Conservation (phyloP, 2,113 vertebrate species). For the Todiramphus saurophagus region DNA sequence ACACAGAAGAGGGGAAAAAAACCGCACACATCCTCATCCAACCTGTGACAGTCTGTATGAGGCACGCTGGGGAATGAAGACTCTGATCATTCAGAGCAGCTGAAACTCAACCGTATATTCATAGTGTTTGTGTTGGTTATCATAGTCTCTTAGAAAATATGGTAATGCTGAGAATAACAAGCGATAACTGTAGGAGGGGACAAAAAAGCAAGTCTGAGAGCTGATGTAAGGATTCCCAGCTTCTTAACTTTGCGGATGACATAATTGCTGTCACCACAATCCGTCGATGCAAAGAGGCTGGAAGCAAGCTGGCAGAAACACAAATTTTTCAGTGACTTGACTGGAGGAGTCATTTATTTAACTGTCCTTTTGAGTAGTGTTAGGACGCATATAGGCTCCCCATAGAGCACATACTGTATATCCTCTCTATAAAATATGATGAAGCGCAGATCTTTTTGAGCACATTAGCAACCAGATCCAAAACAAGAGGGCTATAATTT, state of each 20-base stretch:
- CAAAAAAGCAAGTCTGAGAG: slow-evolving; percentile 45
- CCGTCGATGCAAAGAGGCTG: slow-evolving; percentile 6
- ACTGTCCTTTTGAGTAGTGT: slow-evolving; percentile 50
- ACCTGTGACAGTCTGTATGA: not conserved
- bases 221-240: slow-evolving; percentile 43
- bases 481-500: slow-evolving; percentile 59
- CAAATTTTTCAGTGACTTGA: slow-evolving; percentile 48
- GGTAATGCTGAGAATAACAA: slow-evolving; percentile 39
- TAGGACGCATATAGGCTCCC: slow-evolving; percentile 9
- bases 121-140: slow-evolving; percentile 28
- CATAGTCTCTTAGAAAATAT: not conserved
- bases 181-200: slow-evolving; percentile 44
- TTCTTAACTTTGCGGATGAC: slow-evolving; percentile 51
- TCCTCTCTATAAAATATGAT: slow-evolving; percentile 56
- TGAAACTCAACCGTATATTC: slow-evolving; percentile 3
- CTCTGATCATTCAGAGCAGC: not conserved
- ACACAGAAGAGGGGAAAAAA: not conserved
- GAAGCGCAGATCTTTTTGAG: slow-evolving; percentile 45
- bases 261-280: slow-evolving; percentile 64
- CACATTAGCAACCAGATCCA: slow-evolving; percentile 57
- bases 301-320: slow-evolving; percentile 54
- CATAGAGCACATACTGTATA: slow-evolving; percentile 41
- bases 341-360: slow-evolving; percentile 62
- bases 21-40: not conserved
- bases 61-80: slow-evolving; percentile 21